A percentile compares a stretch with the other conserved stretches of the same genome.
Conservation (phyloP, 2,888 invertebrate genomes). For the Pecten maximus region DNA sequence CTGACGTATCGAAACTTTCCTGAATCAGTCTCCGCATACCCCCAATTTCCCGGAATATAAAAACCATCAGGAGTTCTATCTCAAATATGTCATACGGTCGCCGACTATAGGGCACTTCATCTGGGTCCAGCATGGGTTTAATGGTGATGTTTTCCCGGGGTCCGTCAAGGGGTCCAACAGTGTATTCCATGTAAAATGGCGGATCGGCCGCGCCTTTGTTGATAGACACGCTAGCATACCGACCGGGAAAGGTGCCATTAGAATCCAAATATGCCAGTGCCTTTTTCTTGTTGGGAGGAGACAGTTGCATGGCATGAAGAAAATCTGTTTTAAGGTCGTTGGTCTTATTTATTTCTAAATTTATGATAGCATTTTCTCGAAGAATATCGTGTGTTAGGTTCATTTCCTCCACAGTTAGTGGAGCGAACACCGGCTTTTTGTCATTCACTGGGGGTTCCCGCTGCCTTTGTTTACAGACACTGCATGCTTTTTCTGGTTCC, state of each 20-base stretch:
- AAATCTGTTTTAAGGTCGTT: conserved; percentile 57
- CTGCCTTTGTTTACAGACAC: neutral
- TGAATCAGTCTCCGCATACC: conserved; percentile 55
- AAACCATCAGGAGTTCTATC: conserved; percentile 52
- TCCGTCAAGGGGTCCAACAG: conserved; percentile 64
- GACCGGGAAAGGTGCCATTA: conserved; percentile 60
- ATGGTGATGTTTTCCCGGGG: conserved; percentile 44
- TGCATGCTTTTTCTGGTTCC: neutral
- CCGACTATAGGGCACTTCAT: conserved; percentile 64
- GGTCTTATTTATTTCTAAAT: conserved; percentile 51
- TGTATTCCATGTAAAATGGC: conserved; percentile 67
- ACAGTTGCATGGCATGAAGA: conserved; percentile 60
- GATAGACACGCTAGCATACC: conserved; percentile 62
- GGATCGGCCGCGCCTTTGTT: conserved; percentile 56
- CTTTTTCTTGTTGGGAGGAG: conserved; percentile 60
- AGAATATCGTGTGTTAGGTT: conserved; percentile 53
- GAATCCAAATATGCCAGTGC: conserved; percentile 60
- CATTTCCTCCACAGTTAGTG: conserved; percentile 61
- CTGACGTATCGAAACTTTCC: conserved; percentile 65
- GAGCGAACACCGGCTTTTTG: conserved; percentile 59
- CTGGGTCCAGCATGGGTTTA: conserved; percentile 46
- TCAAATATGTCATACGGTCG: conserved; percentile 65
- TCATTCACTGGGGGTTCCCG: neutral
- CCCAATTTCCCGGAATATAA: conserved; percentile 54
- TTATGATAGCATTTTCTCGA: conserved; percentile 47